Conservation (phyloP, 2,888 invertebrate genomes). For the Allygus modestus region DNA sequence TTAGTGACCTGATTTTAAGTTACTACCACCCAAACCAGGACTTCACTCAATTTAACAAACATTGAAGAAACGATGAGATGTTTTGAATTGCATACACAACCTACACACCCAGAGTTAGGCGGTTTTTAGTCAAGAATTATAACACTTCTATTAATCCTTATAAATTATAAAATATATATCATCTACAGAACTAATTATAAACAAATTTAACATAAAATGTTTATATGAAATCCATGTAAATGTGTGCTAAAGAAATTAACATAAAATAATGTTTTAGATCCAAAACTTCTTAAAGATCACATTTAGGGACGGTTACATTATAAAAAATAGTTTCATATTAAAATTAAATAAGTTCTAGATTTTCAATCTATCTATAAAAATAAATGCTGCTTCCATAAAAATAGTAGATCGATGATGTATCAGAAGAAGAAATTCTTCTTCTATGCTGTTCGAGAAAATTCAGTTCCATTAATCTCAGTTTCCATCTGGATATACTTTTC, state of each 20-base stretch:
- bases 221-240: not conserved
- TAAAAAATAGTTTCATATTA: not conserved
- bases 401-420: not conserved
- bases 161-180: too few relatives aligned
- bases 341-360: not conserved
- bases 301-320: conserved; percentile 13
- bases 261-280: not conserved
- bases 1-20: too few relatives aligned
- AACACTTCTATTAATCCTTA: too few relatives aligned
- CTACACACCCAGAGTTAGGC: too few relatives aligned
- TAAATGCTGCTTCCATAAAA: not conserved
- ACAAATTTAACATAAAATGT: not conserved
- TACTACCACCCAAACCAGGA: too few relatives aligned
- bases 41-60: too few relatives aligned
- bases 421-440: not conserved
- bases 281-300: not conserved
- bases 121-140: too few relatives aligned
- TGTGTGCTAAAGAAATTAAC: not conserved
- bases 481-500: conserved; percentile 53
- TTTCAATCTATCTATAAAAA: not conserved
- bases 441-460: not conserved
- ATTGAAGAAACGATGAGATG: too few relatives aligned
- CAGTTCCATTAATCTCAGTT: conserved; percentile 15
- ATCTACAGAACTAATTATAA: not conserved
- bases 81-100: too few relatives aligned